Conservation (phyloP, 2,797 vertebrate species). For the Bryconaethiops microstoma region DNA sequence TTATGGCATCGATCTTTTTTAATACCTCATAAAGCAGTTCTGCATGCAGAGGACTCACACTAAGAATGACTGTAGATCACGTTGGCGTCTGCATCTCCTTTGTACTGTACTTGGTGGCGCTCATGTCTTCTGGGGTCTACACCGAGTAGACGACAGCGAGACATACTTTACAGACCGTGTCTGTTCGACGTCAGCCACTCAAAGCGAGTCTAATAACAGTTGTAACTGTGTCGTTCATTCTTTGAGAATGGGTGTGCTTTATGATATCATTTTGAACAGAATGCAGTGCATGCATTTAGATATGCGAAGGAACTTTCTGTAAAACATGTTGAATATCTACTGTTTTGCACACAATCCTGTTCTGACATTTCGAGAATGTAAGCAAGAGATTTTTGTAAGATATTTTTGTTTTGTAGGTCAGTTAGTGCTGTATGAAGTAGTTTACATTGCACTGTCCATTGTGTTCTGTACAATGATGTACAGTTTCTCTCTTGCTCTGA, state of each 20-base stretch:
- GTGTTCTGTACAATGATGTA: neutral
- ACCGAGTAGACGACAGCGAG: neutral
- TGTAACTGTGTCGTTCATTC: neutral
- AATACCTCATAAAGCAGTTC: constrained; percentile 22
- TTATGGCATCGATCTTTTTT: constrained; percentile 12
- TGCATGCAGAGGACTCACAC: neutral
- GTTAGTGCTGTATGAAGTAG: neutral
- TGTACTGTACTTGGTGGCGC: neutral
- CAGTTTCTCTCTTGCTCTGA: neutral
- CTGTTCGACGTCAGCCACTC: neutral
- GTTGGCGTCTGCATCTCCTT: neutral
- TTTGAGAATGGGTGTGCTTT: neutral
- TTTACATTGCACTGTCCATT: neutral
- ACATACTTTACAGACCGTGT: neutral
- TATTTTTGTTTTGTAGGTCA: neutral
- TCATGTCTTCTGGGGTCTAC: neutral
- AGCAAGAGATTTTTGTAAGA: neutral
- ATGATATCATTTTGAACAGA: neutral
- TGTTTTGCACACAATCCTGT: neutral
- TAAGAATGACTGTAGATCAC: neutral
- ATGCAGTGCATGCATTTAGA: neutral
- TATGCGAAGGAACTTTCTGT: neutral
- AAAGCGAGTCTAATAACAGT: neutral
- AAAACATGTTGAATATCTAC: neutral
- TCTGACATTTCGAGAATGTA: neutral